Conservation (phyloP, 2,888 invertebrate genomes). For the Horisme vitalbata region DNA sequence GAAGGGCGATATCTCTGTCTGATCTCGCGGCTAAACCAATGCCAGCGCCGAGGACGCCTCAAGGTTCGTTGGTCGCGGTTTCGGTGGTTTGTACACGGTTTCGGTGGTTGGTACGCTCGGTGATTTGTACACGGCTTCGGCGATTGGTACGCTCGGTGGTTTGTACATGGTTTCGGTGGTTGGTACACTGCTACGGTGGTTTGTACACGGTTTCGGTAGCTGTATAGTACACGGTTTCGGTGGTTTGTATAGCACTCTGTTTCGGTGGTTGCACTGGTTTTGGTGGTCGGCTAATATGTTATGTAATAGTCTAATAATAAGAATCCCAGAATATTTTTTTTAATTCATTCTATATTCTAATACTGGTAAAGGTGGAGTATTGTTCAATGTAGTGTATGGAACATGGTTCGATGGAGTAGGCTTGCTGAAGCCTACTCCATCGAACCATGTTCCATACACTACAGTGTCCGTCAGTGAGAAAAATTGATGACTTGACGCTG, state of each 20-base stretch:
- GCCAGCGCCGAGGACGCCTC: constrained; percentile 84
- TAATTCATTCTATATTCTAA: too few species aligned
- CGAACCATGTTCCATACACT: too few species aligned
- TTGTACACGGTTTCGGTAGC: constrained; percentile 6
- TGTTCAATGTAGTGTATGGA: too few species aligned
- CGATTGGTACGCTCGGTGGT: constrained; percentile 7
- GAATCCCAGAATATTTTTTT: too few species aligned
- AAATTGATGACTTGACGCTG: too few species aligned
- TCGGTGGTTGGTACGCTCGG: constrained; percentile 6
- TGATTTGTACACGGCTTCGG: constrained; percentile 11
- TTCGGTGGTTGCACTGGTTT: constrained; percentile 24
- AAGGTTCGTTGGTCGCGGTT: constrained; percentile 67
- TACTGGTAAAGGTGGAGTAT: too few species aligned
- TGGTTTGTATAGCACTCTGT: not conserved
- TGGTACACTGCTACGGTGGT: not conserved
- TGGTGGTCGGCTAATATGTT: constrained; percentile 13
- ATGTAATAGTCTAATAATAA: too few species aligned
- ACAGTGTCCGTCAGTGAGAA: too few species aligned
- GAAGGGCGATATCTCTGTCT: constrained; percentile 91
- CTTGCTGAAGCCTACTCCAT: too few species aligned
- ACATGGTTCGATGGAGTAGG: too few species aligned
- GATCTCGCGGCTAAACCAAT: constrained; percentile 86
- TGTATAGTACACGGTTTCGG: not conserved
- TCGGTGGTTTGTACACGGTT: constrained; percentile 11
- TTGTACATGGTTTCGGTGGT: constrained; percentile 10